These are phyloP conservation scores for Callimorpha dominula DNA, from an alignment of 2,888 invertebrate species.

Conservation along the genomic window DNA sequence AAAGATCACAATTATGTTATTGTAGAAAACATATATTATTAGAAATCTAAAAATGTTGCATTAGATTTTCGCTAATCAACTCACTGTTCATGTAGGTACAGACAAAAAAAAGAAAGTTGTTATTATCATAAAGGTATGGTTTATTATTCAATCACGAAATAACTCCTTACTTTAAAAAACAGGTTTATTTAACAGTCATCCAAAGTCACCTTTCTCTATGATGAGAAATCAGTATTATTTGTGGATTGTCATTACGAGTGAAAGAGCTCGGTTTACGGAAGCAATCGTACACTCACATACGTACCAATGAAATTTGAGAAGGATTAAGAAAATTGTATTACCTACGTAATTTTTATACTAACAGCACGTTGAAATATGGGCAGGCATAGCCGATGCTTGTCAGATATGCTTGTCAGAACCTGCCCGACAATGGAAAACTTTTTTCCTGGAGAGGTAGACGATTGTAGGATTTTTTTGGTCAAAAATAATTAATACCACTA, in stretches of 20 bases:
- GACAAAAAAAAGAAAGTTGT: conserved; percentile 39
- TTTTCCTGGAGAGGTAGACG: no score
- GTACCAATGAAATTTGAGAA: neutral
- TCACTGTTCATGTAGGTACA: no score
- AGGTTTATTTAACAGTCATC: conserved; percentile 31
- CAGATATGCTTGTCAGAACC: no score
- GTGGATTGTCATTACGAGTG: conserved; percentile 4
- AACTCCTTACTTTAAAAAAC: conserved; percentile 26
- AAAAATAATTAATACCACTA: no score
- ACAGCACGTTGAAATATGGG: neutral
- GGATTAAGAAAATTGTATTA: neutral
- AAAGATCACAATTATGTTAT: neutral
- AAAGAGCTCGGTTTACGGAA: neutral
- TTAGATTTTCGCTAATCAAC: neutral
- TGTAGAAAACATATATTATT: neutral
- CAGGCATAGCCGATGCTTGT: no score
- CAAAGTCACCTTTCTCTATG: conserved; percentile 35
- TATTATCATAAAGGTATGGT: no score
- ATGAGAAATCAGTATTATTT: conserved; percentile 15
- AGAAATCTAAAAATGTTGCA: neutral
- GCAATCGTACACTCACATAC: neutral
- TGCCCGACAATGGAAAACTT: no score
- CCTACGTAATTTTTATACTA: neutral
- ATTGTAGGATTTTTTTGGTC: no score
- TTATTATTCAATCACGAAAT: conserved; percentile 22